These are phyloP conservation scores for Camponotus pennsylvanicus DNA, from an alignment of 1,140 invertebrate genomes.

Conservation along the genomic window DNA sequence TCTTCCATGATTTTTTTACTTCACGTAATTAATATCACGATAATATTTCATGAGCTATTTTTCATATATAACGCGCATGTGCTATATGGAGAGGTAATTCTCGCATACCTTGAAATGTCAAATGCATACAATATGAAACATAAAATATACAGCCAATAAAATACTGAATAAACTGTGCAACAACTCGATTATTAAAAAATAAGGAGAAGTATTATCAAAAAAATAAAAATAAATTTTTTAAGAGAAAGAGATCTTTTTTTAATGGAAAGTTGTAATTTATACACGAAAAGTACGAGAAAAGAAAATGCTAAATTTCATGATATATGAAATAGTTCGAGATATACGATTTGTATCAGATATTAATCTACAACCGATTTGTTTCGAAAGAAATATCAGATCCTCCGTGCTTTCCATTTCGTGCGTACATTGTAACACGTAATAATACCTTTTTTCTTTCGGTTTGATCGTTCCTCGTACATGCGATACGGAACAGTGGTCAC, in stretches of 20 bases:
- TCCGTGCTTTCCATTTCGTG: slow-evolving; percentile 25
- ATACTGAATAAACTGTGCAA: background rate
- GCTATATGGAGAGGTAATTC: slow-evolving; percentile 8
- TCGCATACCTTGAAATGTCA: slow-evolving; percentile 28
- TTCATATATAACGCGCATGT: background rate
- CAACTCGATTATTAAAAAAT: no score
- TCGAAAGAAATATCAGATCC: background rate
- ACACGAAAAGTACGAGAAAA: background rate
- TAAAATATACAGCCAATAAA: slow-evolving; percentile 4
- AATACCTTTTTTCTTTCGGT: slow-evolving; percentile 1
- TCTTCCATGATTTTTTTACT: slow-evolving; percentile 1
- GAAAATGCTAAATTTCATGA: background rate
- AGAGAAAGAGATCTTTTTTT: background rate
- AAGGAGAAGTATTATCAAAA: no score
- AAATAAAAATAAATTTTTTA: no score
- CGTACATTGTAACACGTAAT: background rate
- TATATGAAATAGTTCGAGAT: background rate
- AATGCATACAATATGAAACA: slow-evolving; percentile 7
- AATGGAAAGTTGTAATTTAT: no score
- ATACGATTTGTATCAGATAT: background rate
- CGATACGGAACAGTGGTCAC: slow-evolving; percentile 29
- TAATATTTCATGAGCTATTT: slow-evolving; percentile 25
- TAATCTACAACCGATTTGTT: background rate
- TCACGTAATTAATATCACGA: background rate
- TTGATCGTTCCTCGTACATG: background rate